A percentile compares a stretch with the other conserved stretches of the same genome.
These are phyloP conservation scores for Epistrophella euchroma DNA, from an alignment of 2,888 invertebrate genomes.

Conservation along the genomic window DNA sequence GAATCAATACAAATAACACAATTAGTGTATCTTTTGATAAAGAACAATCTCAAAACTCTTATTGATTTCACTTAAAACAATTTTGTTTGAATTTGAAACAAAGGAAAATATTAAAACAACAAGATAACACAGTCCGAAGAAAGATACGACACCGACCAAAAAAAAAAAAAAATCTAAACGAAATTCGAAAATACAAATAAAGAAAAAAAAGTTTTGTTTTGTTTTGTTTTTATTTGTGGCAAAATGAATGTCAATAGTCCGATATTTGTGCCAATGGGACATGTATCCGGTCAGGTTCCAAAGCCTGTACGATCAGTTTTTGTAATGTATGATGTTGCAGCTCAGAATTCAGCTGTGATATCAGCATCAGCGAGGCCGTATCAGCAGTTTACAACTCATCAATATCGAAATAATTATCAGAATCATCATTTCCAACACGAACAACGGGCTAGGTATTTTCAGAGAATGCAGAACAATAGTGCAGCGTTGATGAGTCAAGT, in stretches of 20 bases:
- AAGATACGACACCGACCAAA: conserved; percentile 2
- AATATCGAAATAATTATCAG: conserved; percentile 35
- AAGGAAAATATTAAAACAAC: conserved; percentile 12
- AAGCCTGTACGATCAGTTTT: conserved; percentile 39
- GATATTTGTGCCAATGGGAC: conserved; percentile 67
- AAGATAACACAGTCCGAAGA: conserved; percentile 34
- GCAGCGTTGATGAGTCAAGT: conserved; percentile 16
- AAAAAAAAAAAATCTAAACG: conserved; percentile 10
- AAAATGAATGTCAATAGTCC: conserved; percentile 65
- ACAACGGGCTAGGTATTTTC: conserved; percentile 45
- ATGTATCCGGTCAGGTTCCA: conserved; percentile 6
- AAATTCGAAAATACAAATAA: conserved; percentile 36
- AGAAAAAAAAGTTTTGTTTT: background rate
- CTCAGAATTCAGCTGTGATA: conserved; percentile 6
- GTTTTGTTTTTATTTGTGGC: background rate
- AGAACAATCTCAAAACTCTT: conserved; percentile 56
- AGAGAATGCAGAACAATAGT: conserved; percentile 15
- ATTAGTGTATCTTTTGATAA: conserved; percentile 56
- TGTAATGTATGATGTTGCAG: conserved; percentile 44
- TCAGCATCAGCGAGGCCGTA: conserved; percentile 23
- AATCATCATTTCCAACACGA: conserved; percentile 46
- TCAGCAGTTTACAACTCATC: background rate
- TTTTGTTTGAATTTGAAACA: conserved; percentile 8
- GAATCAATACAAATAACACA: conserved; percentile 51
- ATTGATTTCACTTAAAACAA: conserved; percentile 66